A percentile compares a stretch with the other conserved stretches of the same genome.
These are phyloP conservation scores for Polydrusus cervinus DNA, from an alignment of 2,888 invertebrate species.

Conservation along the genomic window DNA sequence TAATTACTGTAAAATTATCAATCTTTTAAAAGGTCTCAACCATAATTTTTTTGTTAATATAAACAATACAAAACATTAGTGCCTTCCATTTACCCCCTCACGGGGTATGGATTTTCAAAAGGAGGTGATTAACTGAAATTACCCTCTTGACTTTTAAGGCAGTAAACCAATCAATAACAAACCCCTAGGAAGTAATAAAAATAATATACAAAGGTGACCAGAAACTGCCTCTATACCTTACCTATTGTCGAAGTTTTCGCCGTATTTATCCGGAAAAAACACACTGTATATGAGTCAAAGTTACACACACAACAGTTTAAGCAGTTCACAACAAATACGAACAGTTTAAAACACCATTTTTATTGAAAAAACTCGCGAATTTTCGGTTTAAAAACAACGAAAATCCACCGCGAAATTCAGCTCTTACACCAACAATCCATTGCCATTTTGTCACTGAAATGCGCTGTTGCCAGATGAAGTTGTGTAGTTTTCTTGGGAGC, in stretches of 20 bases:
- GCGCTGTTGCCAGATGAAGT: conserved; percentile 58
- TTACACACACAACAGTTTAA: conserved; percentile 61
- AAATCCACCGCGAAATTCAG: conserved; percentile 68
- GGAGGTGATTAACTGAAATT: conserved; percentile 23
- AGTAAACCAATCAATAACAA: conserved; percentile 39
- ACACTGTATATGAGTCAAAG: conserved; percentile 62
- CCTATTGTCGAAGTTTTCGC: conserved; percentile 71
- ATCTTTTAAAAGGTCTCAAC: neutral
- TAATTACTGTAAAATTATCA: too few species aligned
- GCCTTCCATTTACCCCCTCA: conserved; percentile 8
- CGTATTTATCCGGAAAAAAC: conserved; percentile 68
- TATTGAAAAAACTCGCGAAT: conserved; percentile 62
- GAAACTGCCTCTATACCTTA: conserved; percentile 69
- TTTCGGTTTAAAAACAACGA: conserved; percentile 63
- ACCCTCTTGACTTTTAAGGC: conserved; percentile 37
- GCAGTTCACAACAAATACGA: conserved; percentile 61
- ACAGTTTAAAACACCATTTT: conserved; percentile 64
- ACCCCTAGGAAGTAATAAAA: conserved; percentile 56
- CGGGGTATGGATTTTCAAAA: conserved; percentile 2
- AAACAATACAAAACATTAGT: conserved; percentile 33
- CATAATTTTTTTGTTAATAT: conserved; percentile 38
- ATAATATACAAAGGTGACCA: conserved; percentile 70
- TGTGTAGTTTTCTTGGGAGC: conserved; percentile 35
- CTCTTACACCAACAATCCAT: conserved; percentile 70
- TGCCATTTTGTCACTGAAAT: conserved; percentile 72